Percentiles rank a stretch among this genome's conserved stretches.
These are phyloP conservation scores for Rhinopomastus cyanomelas DNA, from an alignment of 2,113 vertebrate species.

Conservation along the genomic window DNA sequence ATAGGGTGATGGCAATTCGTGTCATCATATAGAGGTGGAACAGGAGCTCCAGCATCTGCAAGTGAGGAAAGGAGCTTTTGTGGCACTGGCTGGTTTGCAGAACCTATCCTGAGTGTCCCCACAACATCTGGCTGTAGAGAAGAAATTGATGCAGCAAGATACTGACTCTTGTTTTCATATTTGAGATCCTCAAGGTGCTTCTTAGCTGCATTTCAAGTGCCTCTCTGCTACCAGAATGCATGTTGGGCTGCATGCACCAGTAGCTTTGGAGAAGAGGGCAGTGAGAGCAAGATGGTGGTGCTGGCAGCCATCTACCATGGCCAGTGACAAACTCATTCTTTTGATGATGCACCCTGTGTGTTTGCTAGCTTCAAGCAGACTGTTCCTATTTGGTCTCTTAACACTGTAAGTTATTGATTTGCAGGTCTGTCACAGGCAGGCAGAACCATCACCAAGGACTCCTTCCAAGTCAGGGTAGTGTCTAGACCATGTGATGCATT, in stretches of 20 bases:
- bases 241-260: not conserved
- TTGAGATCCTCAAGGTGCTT: not conserved
- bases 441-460: not conserved
- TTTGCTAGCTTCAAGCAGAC: not conserved
- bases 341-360: accelerated
- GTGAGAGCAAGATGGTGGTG: not conserved
- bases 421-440: not conserved
- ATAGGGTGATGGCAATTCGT: not conserved
- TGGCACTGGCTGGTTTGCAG: not conserved
- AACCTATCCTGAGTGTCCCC: not conserved
- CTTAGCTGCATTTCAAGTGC: not conserved
- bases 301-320: not conserved
- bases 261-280: not conserved
- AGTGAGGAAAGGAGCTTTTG: accelerated
- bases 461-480: not conserved
- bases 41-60: not conserved
- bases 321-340: not conserved
- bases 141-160: not conserved
- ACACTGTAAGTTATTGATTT: not conserved
- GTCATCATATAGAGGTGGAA: not conserved
- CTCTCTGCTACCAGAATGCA: not conserved
- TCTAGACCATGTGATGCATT: not conserved
- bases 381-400: not conserved
- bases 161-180: not conserved
- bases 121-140: not conserved